Evolutionary conservation across 2,888 invertebrate genomes (phyloP).

Genomic region (Drosophila testacea): DNA sequence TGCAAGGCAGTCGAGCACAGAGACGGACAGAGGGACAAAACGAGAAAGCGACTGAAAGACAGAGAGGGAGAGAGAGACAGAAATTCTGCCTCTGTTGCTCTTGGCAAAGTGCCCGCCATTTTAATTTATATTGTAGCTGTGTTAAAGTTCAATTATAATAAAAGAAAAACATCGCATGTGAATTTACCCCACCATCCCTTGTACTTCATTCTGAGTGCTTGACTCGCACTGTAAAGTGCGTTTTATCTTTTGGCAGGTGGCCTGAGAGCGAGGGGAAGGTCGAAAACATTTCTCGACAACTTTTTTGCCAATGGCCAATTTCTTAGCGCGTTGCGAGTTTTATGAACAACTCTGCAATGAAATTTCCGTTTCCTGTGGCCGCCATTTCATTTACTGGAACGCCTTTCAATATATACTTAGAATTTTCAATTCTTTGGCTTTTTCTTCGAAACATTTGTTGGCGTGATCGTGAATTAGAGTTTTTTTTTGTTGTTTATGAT

Average conservation of each 20-base stretch:
- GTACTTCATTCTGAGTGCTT: conserved; percentile 21
- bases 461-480: neutral
- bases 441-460: neutral
- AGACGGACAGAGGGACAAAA: conserved; percentile 12
- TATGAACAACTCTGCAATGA: conserved; percentile 63
- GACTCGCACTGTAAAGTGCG: conserved; percentile 61
- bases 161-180: conserved; percentile 62
- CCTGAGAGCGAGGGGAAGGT: neutral
- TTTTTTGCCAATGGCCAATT: conserved; percentile 61
- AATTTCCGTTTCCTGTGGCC: conserved; percentile 63
- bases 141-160: conserved; percentile 74
- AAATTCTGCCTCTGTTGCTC: neutral
- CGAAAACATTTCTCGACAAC: conserved; percentile 35
- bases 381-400: conserved; percentile 57
- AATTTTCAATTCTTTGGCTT: conserved; percentile 10
- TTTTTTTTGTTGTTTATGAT: conserved; percentile 4
- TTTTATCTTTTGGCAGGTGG: conserved; percentile 68
- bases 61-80: conserved; percentile 8
- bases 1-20: conserved; percentile 32
- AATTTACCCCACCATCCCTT: conserved; percentile 6
- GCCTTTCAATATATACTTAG: conserved; percentile 24
- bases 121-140: conserved; percentile 77
- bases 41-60: neutral
- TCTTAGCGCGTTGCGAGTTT: conserved; percentile 55
- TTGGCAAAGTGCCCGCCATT: conserved; percentile 63